Evolutionary conservation across 92 coral and sea anemone genomes (phyloP), one percentile per base, ranked within the genome.

Genomic region (Porites divaricata): DNA sequence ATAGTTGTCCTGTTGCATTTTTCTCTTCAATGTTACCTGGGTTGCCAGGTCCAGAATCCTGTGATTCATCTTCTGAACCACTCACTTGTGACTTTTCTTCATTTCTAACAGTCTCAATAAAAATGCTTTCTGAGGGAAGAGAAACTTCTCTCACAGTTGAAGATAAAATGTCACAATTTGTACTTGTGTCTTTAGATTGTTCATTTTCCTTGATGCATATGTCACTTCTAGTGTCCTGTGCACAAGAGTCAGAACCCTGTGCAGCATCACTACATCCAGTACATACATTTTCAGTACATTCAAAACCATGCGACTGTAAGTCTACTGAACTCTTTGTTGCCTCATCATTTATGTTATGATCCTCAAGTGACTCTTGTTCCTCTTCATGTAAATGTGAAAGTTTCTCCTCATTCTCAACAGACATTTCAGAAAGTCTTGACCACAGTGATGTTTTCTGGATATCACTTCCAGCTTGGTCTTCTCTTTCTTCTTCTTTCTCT

Each of bases 1-100:
- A 67, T n/a, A 90, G 53, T 57, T 73, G 76, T 49, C 90, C 88
- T 45, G 88, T 59, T 23, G 13, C 72, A 20, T 81, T 89, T 17
- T 66, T 35, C 45, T 35, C 81, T 21, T 7, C 25, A 57, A 20
- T 8, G 15, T 69, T 13, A 23, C 2, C 4, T 1, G 63, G 13
- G 62, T 41, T 26, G 19, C 24, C 19, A 35, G 45, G 45, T 35
- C 45, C 45, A 80, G 15, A 24, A 68, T 48, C 86, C 49, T 86
- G 54, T 21, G 78, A 22, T 5, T 63, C 35, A 45, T 53, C 49
- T 45, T 63, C 64, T 64, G 21, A 21, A 58, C 45, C 48, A 54
- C 59, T 13, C 3, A 11, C 59, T 11, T 48, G 6, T 35, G 61
- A 78, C 71, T 22, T 12, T 63, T 20, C 52, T 56, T 68, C 67